Evolutionary conservation across 2,888 invertebrate species (phyloP), one percentile per base, ranked within the genome.

Genomic region (Encarsia formosa): DNA sequence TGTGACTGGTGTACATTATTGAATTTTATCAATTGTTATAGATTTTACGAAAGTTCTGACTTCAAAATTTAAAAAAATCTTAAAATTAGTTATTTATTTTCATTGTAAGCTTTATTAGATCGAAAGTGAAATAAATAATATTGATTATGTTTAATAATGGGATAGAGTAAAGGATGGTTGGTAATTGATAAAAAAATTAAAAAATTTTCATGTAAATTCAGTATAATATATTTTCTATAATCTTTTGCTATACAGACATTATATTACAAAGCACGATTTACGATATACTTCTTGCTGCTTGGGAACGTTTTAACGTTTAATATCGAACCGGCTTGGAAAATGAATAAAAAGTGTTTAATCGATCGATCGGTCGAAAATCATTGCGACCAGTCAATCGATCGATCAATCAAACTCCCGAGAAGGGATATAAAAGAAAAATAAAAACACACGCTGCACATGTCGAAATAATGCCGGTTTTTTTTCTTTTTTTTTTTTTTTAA

Each of bases 221-320:
- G 71, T 73, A 73, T 74, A 72, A 74, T 74, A 73, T 74, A 74
- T 73, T 74, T 72, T 74, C 69, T 71, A 74, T 74, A 67, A 72
- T 72, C 52, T 73, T 68, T 73, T 69, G 72, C 73, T 74, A 73
- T 74, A 73, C 72, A 73, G 71, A 74, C 71, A 73, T 67, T 73
- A 73, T 73, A 63, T 71, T 74, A 74, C 73, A 74, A 73, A 73
- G 73, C 73, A 71, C 69, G 66, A 62, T 68, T 73, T 65, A 65
- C 66, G 65, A 68, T 48, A 51, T 49, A 53, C 60, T 59, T 58
- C 61, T 68, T 68, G 69, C 65, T 65, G 66, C 65, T 50, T 49
- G 44, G 40, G 32, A 64, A 63, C 63, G 66, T 65, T 34, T 61
- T 37, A 50, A 63, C 53, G 54, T 54, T 59, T 62, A 52, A 57